A percentile compares a stretch with the other conserved stretches of the same genome.
Evolutionary conservation across 2,888 invertebrate species (phyloP).

Genomic region (Epirrhoe alternata): DNA sequence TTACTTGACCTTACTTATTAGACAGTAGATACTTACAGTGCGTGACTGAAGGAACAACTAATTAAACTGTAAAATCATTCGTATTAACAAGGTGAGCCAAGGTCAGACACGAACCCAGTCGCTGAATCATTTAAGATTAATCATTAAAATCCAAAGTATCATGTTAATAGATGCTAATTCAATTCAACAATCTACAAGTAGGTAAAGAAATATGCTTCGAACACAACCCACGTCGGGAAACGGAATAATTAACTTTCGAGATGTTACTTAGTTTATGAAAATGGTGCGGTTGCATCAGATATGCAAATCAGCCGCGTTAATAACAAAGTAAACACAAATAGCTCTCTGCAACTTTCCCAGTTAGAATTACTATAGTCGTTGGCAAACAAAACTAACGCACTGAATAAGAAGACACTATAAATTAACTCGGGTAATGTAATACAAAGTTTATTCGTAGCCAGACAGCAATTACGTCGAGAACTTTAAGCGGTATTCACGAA

Average conservation of each 20-base stretch:
- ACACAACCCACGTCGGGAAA: not conserved
- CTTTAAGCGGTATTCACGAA: slow-evolving; percentile 81
- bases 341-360: slow-evolving; percentile 52
- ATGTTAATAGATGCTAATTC: not conserved
- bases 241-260: not conserved
- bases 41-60: slow-evolving; percentile 13
- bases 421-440: slow-evolving; percentile 82
- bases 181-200: not conserved
- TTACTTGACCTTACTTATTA: slow-evolving; percentile 1
- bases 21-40: not conserved
- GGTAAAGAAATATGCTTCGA: not conserved
- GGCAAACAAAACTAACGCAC: slow-evolving; percentile 71
- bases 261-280: not conserved
- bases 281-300: slow-evolving; percentile 1
- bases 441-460: slow-evolving; percentile 82
- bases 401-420: slow-evolving; percentile 81
- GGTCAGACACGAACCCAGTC: slow-evolving; percentile 56
- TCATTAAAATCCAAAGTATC: not conserved
- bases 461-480: slow-evolving; percentile 82
- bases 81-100: slow-evolving; percentile 55
- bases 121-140: slow-evolving; percentile 34
- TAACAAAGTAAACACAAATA: slow-evolving; percentile 37
- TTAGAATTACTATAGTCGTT: slow-evolving; percentile 62
- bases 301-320: slow-evolving; percentile 13
- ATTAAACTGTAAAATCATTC: slow-evolving; percentile 8